Percentiles rank a stretch among this genome's conserved stretches.
These are phyloP conservation scores for Procambarus virginalis DNA, from an alignment of 1,140 invertebrate genomes.

Conservation along the genomic window DNA sequence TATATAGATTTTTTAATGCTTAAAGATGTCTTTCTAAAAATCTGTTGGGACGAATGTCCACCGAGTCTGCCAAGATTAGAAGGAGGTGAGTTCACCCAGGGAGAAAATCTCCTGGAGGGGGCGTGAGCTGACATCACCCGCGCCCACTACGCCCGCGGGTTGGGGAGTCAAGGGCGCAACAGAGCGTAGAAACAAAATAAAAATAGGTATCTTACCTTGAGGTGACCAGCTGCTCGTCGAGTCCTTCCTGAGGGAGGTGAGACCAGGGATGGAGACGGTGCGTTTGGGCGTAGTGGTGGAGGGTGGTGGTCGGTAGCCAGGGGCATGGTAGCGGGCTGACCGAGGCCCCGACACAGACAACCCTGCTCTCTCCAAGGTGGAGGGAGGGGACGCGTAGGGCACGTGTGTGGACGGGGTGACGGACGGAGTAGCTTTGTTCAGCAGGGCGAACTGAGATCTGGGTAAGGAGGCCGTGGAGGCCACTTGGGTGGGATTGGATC, in stretches of 20 bases:
- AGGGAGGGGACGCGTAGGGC: constrained; percentile 34
- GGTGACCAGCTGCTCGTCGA: constrained; percentile 54
- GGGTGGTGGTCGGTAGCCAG: constrained; percentile 80
- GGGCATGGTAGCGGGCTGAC: constrained; percentile 88
- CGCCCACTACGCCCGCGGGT: neutral
- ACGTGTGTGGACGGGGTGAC: constrained; percentile 42
- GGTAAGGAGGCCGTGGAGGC: constrained; percentile 67
- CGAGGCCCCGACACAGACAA: constrained; percentile 72
- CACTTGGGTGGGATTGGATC: constrained; percentile 66
- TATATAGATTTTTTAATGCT: too few species aligned
- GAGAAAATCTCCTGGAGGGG: too few species aligned
- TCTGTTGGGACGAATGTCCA: too few species aligned
- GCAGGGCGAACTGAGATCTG: constrained; percentile 59
- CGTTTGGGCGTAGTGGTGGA: constrained; percentile 63
- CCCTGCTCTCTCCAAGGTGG: constrained; percentile 51
- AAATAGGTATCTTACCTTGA: constrained; percentile 65
- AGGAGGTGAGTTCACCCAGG: too few species aligned
- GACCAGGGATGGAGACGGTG: constrained; percentile 67
- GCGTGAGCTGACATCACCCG: too few species aligned
- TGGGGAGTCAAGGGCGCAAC: neutral
- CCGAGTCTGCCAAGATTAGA: too few species aligned
- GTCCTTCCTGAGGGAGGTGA: constrained; percentile 65
- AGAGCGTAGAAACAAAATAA: neutral
- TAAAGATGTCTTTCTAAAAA: too few species aligned
- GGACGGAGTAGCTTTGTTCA: constrained; percentile 57